These are phyloP conservation scores for Ceyx cyanopectus DNA, from an alignment of 2,113 vertebrate species.

Conservation along the genomic window DNA sequence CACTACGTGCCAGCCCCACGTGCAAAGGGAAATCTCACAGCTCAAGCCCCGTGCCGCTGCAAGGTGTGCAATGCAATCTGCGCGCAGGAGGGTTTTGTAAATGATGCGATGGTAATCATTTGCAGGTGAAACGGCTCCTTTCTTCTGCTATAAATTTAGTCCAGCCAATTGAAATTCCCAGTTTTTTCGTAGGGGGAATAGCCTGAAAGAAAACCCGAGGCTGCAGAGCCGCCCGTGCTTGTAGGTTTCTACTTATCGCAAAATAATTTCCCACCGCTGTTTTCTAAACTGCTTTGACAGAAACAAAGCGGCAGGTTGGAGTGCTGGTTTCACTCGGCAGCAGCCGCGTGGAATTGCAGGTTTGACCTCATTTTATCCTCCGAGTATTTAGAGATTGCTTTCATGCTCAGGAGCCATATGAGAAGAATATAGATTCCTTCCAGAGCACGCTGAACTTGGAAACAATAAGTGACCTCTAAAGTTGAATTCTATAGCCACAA, in stretches of 20 bases:
- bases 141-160: neutral
- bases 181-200: neutral
- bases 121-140: neutral
- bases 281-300: slow-evolving; percentile 61
- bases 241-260: slow-evolving; percentile 22
- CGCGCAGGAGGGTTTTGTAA: neutral
- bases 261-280: slow-evolving; percentile 51
- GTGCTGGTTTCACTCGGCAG: slow-evolving; percentile 1
- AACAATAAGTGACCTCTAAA: slow-evolving; percentile 64
- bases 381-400: slow-evolving; percentile 74
- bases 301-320: slow-evolving; percentile 45
- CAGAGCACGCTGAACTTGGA: slow-evolving; percentile 55
- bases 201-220: neutral
- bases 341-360: slow-evolving; percentile 47
- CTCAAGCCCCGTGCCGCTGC: neutral
- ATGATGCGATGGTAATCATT: neutral
- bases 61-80: neutral
- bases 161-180: slow-evolving; percentile 7
- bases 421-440: slow-evolving; percentile 74
- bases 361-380: slow-evolving; percentile 78
- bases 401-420: slow-evolving; percentile 63
- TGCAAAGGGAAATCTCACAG: neutral
- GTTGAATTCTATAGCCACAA: slow-evolving; percentile 35
- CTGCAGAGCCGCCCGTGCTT: neutral
- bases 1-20: fast-evolving